These are phyloP conservation scores for Eulemur rufifrons DNA, from an alignment of 2,113 vertebrate genomes.

Conservation along the genomic window DNA sequence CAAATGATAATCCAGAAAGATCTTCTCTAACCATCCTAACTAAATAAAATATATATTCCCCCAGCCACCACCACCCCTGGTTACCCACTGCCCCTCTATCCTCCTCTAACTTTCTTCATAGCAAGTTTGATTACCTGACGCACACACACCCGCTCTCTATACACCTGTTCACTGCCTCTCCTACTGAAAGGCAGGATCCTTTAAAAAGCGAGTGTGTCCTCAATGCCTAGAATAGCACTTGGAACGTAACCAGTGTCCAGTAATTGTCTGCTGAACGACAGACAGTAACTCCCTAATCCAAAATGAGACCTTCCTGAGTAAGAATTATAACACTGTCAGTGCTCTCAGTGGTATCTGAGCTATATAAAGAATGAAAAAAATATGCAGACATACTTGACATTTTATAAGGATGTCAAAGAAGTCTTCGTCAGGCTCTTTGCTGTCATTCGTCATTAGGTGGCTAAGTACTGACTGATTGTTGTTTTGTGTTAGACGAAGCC, in stretches of 20 bases:
- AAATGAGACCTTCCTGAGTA: background rate
- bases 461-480: conserved; percentile 85
- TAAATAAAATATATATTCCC: background rate
- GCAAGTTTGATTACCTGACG: background rate
- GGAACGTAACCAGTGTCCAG: background rate
- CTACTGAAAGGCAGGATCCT: background rate
- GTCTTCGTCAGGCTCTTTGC: conserved; percentile 90
- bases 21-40: background rate
- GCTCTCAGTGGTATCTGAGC: background rate
- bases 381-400: conserved; percentile 88
- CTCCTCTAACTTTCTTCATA: background rate
- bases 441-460: conserved; percentile 87
- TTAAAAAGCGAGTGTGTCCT: background rate
- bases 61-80: background rate
- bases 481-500: conserved; percentile 87
- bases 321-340: background rate
- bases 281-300: background rate
- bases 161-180: background rate
- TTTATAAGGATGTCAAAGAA: conserved; percentile 97
- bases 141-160: background rate
- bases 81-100: background rate
- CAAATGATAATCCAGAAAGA: background rate
- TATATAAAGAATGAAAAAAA: background rate
- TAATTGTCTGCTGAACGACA: background rate
- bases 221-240: background rate